Conservation (phyloP, 2,888 invertebrate genomes). For the Serrognathus titanus region DNA sequence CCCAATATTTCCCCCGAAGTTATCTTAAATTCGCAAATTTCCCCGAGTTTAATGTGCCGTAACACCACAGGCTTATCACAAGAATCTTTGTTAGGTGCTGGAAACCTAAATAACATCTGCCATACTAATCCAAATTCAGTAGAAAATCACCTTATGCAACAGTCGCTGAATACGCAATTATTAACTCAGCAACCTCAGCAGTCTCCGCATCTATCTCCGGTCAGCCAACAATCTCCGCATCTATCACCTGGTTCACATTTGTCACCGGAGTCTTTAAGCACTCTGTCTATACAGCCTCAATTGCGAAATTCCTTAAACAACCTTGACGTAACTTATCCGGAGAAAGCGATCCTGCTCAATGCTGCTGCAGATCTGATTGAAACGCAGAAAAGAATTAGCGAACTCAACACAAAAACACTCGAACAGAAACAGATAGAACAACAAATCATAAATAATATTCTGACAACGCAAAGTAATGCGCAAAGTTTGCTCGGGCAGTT, state of each 20-base stretch:
- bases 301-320: background rate
- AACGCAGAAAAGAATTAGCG: slow-evolving; percentile 58
- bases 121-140: slow-evolving; percentile 31
- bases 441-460: slow-evolving; percentile 40
- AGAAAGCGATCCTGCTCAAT: slow-evolving; percentile 72
- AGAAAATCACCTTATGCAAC: slow-evolving; percentile 28
- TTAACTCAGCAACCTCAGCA: background rate
- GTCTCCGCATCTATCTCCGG: slow-evolving; percentile 13
- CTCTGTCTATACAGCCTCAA: slow-evolving; percentile 7
- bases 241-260: slow-evolving; percentile 9
- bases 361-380: slow-evolving; percentile 70
- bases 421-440: slow-evolving; percentile 44
- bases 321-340: slow-evolving; percentile 52
- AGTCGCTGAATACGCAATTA: background rate
- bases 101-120: slow-evolving; percentile 29
- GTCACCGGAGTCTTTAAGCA: slow-evolving; percentile 7
- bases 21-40: slow-evolving; percentile 60
- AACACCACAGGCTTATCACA: slow-evolving; percentile 30
- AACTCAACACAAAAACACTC: slow-evolving; percentile 41
- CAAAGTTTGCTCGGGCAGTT: slow-evolving; percentile 25
- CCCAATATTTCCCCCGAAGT: slow-evolving; percentile 55
- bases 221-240: slow-evolving; percentile 6
- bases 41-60: slow-evolving; percentile 59
- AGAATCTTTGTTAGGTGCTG: slow-evolving; percentile 30
- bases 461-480: slow-evolving; percentile 25